Percentiles rank a stretch among this genome's conserved stretches.
Evolutionary conservation across 2,888 invertebrate species (phyloP).

Genomic region (Pammene aurita): DNA sequence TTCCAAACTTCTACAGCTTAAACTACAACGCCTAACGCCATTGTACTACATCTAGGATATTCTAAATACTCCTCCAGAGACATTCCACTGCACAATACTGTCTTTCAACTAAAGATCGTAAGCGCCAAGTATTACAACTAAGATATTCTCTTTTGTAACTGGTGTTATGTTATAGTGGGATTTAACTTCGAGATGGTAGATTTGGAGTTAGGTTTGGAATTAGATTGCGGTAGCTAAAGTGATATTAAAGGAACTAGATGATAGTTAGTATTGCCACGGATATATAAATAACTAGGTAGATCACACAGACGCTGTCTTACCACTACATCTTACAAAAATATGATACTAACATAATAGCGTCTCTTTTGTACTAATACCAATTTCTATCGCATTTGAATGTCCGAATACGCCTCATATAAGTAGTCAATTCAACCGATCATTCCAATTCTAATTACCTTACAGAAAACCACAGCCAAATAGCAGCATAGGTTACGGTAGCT

Average conservation of each 20-base stretch:
- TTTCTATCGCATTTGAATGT: too few species aligned
- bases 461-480: too few species aligned
- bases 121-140: neutral
- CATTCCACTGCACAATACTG: conserved; percentile 6
- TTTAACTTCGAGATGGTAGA: conserved; percentile 6
- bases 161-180: neutral
- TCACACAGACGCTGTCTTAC: too few species aligned
- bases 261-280: neutral
- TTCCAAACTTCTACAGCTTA: conserved; percentile 7
- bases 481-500: too few species aligned
- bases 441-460: too few species aligned
- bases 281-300: too few species aligned
- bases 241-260: neutral
- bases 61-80: conserved; percentile 16
- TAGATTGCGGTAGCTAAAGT: conserved; percentile 23
- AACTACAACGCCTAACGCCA: conserved; percentile 4
- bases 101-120: neutral
- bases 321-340: too few species aligned
- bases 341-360: too few species aligned
- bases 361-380: too few species aligned
- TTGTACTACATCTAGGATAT: conserved; percentile 1
- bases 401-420: too few species aligned
- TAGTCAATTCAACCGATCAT: too few species aligned
- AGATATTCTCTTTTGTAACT: conserved; percentile 6
- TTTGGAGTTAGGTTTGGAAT: conserved; percentile 17